These are phyloP conservation scores for Aphidius ervi DNA, from an alignment of 1,140 invertebrate species.

Conservation along the genomic window DNA sequence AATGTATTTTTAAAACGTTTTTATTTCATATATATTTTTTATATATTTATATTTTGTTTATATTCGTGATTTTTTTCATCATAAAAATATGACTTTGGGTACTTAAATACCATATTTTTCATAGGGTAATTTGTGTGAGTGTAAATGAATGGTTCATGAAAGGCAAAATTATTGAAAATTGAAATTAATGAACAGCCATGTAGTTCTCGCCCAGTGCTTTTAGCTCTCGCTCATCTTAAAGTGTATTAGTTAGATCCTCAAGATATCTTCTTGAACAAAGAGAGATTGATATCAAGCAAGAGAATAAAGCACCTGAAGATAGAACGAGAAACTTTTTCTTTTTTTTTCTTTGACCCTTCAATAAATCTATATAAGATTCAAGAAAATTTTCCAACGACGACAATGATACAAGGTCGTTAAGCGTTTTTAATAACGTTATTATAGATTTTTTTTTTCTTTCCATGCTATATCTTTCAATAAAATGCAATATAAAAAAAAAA, in stretches of 20 bases:
- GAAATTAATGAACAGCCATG: conserved; percentile 51
- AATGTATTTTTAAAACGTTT: conserved; percentile 13
- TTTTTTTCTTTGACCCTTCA: neutral
- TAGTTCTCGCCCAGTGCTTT: conserved; percentile 19
- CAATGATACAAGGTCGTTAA: neutral
- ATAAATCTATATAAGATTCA: too few species aligned
- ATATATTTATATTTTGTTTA: conserved; percentile 5
- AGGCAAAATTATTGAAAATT: conserved; percentile 50
- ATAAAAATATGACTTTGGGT: neutral
- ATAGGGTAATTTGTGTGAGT: neutral
- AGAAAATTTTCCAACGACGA: neutral
- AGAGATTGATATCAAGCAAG: conserved; percentile 28
- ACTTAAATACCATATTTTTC: too few species aligned
- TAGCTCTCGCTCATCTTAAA: conserved; percentile 22
- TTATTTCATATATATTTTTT: too few species aligned
- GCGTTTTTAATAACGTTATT: neutral
- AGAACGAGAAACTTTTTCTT: conserved; percentile 2
- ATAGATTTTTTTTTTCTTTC: neutral
- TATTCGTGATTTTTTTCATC: conserved; percentile 2
- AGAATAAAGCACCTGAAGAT: conserved; percentile 17
- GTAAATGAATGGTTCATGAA: neutral
- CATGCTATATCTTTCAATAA: too few species aligned
- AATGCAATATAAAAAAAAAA: too few species aligned
- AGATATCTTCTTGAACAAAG: conserved; percentile 28
- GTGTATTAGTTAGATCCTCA: too few species aligned